phyloP scores from a whole-genome alignment of 2,797 vertebrate genomes.

The Cetoscarus ocellatus region DNA sequence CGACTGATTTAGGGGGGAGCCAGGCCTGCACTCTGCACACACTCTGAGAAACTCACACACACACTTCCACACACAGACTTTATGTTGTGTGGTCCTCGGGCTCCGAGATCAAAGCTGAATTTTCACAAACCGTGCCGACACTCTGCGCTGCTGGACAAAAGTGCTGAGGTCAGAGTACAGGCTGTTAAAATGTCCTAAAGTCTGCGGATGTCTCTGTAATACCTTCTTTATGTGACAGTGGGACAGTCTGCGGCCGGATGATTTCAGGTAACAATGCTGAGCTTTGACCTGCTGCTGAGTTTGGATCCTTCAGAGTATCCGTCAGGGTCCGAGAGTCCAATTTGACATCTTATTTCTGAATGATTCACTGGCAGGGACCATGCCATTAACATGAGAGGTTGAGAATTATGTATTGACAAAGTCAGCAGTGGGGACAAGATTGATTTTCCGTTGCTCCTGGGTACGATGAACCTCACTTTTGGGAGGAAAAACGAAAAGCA shows the following conservation, averaged over 20 bases:
- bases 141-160: not conserved
- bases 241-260: not conserved
- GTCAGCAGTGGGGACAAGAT: too few species aligned
- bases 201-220: not conserved
- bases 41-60: not conserved
- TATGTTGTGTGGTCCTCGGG: not conserved
- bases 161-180: not conserved
- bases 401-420: too few species aligned
- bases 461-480: too few species aligned
- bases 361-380: too few species aligned
- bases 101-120: not conserved
- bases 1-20: not conserved
- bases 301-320: too few species aligned
- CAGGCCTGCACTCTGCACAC: not conserved
- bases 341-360: too few species aligned
- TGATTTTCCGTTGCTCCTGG: too few species aligned
- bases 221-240: not conserved
- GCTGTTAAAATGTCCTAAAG: not conserved
- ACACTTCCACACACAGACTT: not conserved
- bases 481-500: too few species aligned
- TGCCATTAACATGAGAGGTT: too few species aligned
- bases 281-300: too few species aligned
- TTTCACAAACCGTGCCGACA: not conserved
- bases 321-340: too few species aligned
- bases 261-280: not conserved